These are phyloP conservation scores for Eudemis profundana DNA, from an alignment of 2,888 invertebrate genomes.

Conservation along the genomic window DNA sequence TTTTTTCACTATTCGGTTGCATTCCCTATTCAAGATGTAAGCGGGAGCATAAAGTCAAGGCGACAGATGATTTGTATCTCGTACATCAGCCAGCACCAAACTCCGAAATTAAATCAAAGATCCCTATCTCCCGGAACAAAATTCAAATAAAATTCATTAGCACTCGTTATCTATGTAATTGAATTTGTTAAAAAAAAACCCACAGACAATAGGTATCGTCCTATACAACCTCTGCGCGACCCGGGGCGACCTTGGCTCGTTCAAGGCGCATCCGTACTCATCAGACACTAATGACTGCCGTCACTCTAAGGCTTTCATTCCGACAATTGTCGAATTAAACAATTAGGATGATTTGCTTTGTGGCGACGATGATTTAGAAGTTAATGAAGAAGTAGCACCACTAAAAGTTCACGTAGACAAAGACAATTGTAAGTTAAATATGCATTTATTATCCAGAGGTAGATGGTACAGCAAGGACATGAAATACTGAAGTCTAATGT, in stretches of 20 bases:
- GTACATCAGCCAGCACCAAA: conserved; percentile 20
- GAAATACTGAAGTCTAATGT: conserved; percentile 1
- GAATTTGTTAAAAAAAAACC: conserved; percentile 57
- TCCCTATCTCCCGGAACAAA: conserved; percentile 64
- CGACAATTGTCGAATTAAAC: conserved; percentile 48
- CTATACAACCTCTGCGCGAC: conserved; percentile 72
- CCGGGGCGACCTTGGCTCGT: conserved; percentile 69
- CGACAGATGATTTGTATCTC: background rate
- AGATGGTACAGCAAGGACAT: background rate
- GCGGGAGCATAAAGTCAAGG: conserved; percentile 14
- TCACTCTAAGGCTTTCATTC: conserved; percentile 54
- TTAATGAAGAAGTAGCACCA: conserved; percentile 26
- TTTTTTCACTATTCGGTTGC: too few species aligned
- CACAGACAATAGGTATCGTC: conserved; percentile 69
- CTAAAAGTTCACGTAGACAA: background rate
- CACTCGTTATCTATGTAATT: conserved; percentile 71
- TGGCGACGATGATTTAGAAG: conserved; percentile 39
- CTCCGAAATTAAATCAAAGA: conserved; percentile 50
- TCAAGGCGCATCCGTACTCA: conserved; percentile 79
- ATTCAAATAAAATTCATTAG: conserved; percentile 63
- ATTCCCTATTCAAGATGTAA: background rate
- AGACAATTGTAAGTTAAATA: background rate
- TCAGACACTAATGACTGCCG: conserved; percentile 55
- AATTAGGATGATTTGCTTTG: conserved; percentile 43
- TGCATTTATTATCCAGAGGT: too few species aligned